These are phyloP conservation scores for Drosophila pseudotalamancana DNA, from an alignment of 2,888 invertebrate species.

Conservation along the genomic window DNA sequence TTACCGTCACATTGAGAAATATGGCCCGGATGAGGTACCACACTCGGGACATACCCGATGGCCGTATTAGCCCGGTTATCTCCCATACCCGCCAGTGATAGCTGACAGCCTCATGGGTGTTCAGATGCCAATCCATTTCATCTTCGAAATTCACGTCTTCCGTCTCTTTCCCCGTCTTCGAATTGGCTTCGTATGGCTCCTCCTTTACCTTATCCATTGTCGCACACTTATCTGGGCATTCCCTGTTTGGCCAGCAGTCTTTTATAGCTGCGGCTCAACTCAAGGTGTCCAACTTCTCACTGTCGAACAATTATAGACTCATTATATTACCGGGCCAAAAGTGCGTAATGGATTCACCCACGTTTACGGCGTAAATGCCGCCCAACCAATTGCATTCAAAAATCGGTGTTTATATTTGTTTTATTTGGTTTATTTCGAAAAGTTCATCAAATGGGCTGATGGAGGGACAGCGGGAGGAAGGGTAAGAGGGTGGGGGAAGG, in stretches of 20 bases:
- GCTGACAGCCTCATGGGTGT: constrained; percentile 70
- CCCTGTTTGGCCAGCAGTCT: no score
- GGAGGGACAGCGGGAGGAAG: not conserved
- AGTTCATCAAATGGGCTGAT: constrained; percentile 4
- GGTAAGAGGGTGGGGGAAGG: not conserved
- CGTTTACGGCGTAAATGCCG: not conserved
- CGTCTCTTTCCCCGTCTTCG: not conserved
- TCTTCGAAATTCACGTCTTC: no score
- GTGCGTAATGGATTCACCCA: not conserved
- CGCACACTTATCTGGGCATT: no score
- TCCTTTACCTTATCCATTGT: not conserved
- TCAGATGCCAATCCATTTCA: not conserved
- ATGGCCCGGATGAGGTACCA: constrained; percentile 59
- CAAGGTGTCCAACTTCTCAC: constrained; percentile 9
- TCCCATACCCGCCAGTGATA: constrained; percentile 82
- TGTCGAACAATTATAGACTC: not conserved
- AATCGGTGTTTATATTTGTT: not conserved
- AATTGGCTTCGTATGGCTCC: not conserved
- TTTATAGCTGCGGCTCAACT: not conserved
- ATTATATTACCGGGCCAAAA: not conserved
- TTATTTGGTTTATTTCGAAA: constrained; percentile 11
- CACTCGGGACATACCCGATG: not conserved
- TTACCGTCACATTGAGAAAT: constrained; percentile 68
- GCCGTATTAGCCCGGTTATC: constrained; percentile 71
- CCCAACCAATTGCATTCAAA: not conserved